Base-by-base conservation (phyloP, 1,140 invertebrate species). In the Brachionus angularis region DNA sequence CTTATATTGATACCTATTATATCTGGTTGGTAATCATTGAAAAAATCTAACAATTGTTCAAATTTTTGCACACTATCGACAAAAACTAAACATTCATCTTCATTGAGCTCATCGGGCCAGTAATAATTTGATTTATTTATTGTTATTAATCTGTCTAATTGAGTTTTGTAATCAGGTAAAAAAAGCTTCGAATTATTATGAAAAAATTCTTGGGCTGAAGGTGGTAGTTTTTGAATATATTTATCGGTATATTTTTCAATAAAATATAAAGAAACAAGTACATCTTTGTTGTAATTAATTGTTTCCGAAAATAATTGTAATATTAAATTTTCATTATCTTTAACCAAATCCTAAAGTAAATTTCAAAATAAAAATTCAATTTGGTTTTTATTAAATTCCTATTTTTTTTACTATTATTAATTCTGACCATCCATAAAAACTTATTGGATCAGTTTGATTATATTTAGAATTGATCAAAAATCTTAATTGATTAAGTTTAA, bases 391-490 rank as follows among this genome's bases (percentile, higher is more conserved):
- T 47, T 29, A 0, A 33, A 44, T 16, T 16, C 10, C 16, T 16
- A 10, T 16, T 18, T 18, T 33, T 10, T 25, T 67, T 67, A 67
- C 62, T 25, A 27, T 31, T 33, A 67, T 23, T 5, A 67, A 31
- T 67, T 67, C 62, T 3, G 42, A 27, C 62, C 62, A 67, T 21
- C 42, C 62, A 4, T 67, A 21, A 16, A 47, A 46, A 50, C 62
- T 67, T 16, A 47, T 67, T 14, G 23, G 42, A 23, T 67, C 62
- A 31, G 62, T 31, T 29, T 67, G 42, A 50, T 5, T 67, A 23
- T 67, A 67, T 23, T 42, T 39, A 29, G 27, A 16, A 34, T 50
- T 67, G 16, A 47, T 67, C 21, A 67, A 67, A 34, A 67, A 67
- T 47, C 62, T 29, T 4, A 67, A 42, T 29, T 46, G 47, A 33